A percentile compares a stretch with the other conserved stretches of the same genome.
These are phyloP conservation scores for Drosophila eohydei DNA, from an alignment of 2,888 invertebrate genomes.

Conservation along the genomic window DNA sequence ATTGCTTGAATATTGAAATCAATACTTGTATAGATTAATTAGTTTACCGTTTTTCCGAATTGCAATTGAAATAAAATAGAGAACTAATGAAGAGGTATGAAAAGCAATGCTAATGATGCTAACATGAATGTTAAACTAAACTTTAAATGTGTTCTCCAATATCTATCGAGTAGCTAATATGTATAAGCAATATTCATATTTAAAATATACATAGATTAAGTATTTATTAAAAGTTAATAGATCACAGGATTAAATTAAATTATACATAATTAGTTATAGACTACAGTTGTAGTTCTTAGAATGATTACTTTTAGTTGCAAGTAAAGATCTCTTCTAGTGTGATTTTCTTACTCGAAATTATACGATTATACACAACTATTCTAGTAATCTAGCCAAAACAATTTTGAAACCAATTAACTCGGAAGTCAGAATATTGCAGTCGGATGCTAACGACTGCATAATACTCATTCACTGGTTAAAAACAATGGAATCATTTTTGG, in stretches of 20 bases:
- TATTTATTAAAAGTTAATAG: constrained; percentile 62
- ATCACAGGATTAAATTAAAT: constrained; percentile 44
- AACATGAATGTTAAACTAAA: constrained; percentile 9
- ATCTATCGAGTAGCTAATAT: constrained; percentile 5
- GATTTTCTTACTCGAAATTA: constrained; percentile 21
- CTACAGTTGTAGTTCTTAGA: constrained; percentile 58
- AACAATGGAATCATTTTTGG: background rate
- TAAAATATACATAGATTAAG: constrained; percentile 12
- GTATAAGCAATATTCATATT: constrained; percentile 62
- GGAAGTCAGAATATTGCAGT: background rate
- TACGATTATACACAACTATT: background rate
- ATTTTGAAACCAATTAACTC: background rate
- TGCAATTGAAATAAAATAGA: constrained; percentile 13
- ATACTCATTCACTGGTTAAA: background rate
- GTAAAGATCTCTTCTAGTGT: constrained; percentile 50
- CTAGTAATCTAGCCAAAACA: background rate
- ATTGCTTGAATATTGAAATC: constrained; percentile 21
- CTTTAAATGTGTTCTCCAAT: constrained; percentile 15
- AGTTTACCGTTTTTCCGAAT: constrained; percentile 36
- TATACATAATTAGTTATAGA: constrained; percentile 43
- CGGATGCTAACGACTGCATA: background rate
- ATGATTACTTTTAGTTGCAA: constrained; percentile 29
- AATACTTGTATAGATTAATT: constrained; percentile 34
- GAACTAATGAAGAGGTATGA: constrained; percentile 25
- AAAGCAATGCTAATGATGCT: constrained; percentile 61